Evolutionary conservation across 2,113 vertebrate genomes (phyloP).

Genomic region (Chaetorhynchus papuensis): DNA sequence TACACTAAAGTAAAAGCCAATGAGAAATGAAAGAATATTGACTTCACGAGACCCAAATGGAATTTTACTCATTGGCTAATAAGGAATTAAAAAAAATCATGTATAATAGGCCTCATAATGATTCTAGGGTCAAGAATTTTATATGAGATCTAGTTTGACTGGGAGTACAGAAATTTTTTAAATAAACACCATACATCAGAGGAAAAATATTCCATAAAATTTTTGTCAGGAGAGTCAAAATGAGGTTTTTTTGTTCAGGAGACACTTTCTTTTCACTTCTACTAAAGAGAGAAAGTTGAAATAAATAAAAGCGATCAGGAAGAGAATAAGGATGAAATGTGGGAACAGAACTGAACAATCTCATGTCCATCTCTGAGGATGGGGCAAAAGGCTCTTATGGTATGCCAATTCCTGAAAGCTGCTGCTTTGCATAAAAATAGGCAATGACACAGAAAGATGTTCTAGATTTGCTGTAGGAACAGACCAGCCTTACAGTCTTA

Average conservation of each 20-base stretch:
- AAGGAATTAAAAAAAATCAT: neutral
- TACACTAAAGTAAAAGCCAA: neutral
- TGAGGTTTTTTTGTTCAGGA: accelerated
- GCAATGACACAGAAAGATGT: neutral
- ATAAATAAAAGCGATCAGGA: neutral
- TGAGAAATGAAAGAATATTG: neutral
- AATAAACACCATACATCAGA: neutral
- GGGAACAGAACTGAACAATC: neutral
- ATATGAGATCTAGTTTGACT: neutral
- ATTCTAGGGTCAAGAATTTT: neutral
- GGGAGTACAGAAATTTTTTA: neutral
- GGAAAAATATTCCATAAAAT: neutral
- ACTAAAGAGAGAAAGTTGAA: neutral
- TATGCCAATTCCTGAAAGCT: neutral
- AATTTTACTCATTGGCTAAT: neutral
- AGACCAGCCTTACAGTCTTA: neutral
- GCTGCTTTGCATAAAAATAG: neutral
- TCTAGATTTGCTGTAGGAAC: neutral
- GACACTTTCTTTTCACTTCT: neutral
- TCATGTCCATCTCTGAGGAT: neutral
- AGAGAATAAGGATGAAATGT: neutral
- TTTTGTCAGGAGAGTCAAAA: neutral
- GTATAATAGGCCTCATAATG: neutral
- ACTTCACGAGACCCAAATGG: neutral
- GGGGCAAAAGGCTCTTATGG: neutral